phyloP scores from a whole-genome alignment of 2,113 vertebrate species.

The Perognathus longimembris region DNA sequence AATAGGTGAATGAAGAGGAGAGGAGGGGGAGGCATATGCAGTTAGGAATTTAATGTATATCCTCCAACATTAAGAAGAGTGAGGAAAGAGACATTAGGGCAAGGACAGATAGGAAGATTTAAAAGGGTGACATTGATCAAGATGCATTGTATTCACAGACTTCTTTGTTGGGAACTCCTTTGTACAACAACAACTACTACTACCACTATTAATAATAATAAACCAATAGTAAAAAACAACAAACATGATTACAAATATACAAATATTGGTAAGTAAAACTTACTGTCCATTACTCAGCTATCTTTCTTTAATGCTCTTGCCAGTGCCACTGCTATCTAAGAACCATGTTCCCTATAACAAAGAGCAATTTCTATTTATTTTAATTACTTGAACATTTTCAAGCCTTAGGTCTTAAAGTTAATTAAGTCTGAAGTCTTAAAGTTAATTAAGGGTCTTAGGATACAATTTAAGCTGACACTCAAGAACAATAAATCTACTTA shows the following conservation, averaged over 20 bases:
- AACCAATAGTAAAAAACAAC: neutral
- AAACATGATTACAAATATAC: neutral
- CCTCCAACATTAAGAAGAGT: too few species aligned
- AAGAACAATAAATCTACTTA: constrained; percentile 58
- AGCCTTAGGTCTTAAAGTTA: constrained; percentile 74
- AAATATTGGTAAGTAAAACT: neutral
- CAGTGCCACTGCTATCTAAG: neutral
- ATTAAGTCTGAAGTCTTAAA: constrained; percentile 76
- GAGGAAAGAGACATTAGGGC: too few species aligned
- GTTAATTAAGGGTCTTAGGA: constrained; percentile 71
- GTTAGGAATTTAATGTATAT: too few species aligned
- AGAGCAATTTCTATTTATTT: constrained; percentile 68
- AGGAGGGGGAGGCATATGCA: too few species aligned
- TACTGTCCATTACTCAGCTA: neutral
- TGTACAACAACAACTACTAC: too few species aligned
- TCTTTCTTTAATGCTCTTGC: neutral
- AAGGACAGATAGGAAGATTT: too few species aligned
- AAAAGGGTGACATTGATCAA: too few species aligned
- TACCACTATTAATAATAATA: neutral
- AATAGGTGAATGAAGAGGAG: too few species aligned
- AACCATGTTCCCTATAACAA: neutral
- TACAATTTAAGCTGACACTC: constrained; percentile 69
- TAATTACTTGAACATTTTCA: constrained; percentile 68
- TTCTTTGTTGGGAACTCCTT: too few species aligned
- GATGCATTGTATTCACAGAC: too few species aligned